A percentile compares a stretch with the other conserved stretches of the same genome.
These are phyloP conservation scores for Leptoclinus maculatus DNA, from an alignment of 2,797 vertebrate species.

Conservation along the genomic window DNA sequence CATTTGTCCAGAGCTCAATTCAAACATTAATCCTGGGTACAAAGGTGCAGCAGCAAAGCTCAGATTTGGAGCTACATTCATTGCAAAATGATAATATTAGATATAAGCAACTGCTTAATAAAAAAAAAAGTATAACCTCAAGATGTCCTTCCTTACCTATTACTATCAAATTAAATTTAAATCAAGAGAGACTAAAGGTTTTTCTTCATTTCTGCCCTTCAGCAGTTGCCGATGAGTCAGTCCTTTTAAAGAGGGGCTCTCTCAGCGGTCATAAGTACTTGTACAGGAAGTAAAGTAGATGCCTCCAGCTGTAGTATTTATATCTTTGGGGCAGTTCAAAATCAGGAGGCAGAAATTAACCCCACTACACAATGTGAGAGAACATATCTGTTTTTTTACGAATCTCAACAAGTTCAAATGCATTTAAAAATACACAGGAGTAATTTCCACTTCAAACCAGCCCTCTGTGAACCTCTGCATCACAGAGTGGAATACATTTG, in stretches of 20 bases:
- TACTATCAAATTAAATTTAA: slow-evolving; percentile 16
- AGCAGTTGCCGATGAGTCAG: slow-evolving; percentile 23
- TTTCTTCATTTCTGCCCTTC: not conserved
- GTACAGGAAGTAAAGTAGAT: not conserved
- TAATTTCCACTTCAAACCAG: slow-evolving; percentile 52
- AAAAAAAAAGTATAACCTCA: slow-evolving; percentile 8
- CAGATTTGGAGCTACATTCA: not conserved
- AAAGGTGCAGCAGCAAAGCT: not conserved
- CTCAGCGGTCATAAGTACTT: not conserved
- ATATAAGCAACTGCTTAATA: slow-evolving; percentile 8
- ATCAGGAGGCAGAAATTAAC: slow-evolving; percentile 27
- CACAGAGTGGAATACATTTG: slow-evolving; percentile 17
- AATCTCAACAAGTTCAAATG: slow-evolving; percentile 25
- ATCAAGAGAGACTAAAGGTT: not conserved
- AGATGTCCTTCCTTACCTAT: slow-evolving; percentile 25
- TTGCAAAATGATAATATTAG: slow-evolving; percentile 11
- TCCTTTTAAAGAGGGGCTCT: not conserved
- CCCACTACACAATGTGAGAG: not conserved
- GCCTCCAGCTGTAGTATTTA: not conserved
- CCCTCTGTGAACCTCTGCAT: slow-evolving; percentile 31
- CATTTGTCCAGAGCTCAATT: not conserved
- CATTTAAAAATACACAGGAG: slow-evolving; percentile 26
- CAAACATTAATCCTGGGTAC: not conserved
- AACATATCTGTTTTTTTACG: not conserved
- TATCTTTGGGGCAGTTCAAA: slow-evolving; percentile 13